Base-by-base conservation (phyloP, 2,113 vertebrate species). In the Dromaius novaehollandiae region DNA sequence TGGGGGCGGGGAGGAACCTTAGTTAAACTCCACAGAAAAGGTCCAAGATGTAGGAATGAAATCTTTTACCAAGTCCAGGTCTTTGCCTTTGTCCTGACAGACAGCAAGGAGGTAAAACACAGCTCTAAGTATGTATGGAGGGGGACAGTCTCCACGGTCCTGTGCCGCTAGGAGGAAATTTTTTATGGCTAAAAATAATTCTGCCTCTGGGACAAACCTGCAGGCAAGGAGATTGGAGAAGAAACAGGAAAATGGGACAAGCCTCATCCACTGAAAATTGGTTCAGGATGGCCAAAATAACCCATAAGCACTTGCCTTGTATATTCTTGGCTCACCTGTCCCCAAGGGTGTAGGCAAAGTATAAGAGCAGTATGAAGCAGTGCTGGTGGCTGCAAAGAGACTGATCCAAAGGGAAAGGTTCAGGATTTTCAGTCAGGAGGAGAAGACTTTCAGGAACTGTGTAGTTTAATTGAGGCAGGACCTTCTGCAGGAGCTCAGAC, bases 121-220 rank as follows among this genome's bases (percentile, higher is more conserved):
- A 78, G 99, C 98, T 97, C 97, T 98, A 95, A 99, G 97, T 93
- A 99, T 94, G 15, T 81, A 95, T n/a, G 90, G 82, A 44, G 98
- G 97, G 13, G 95, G 91, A 34, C 64, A 88, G 93, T 97, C 96
- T 22, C 98, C 98, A 78, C 97, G 97, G 88, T 98, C 98, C 92
- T 99, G 98, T 46, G 98, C 95, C 21, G 98, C 99, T 7, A 97
- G 95, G 83, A 99, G 93, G 94, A 99, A 96, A 94, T 96, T 97
- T 92, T 98, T 94, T 82, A 99, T 64, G 25, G 99, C 98, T 96
- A 98, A 97, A 95, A 98, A 99, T 91, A 99, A 97, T 6, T 98
- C 98, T 74, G 98, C 96, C 92, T 99, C 98, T 68, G 98, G 98
- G 75, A 99, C 98, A 94, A 99, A 98, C 97, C 99, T 99, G 98